Evolutionary conservation across 37 sponge, comb jelly and placozoan genomes (phyloP), one percentile per base, ranked within the genome.

Genomic region (Trichoplax adhaerens): DNA sequence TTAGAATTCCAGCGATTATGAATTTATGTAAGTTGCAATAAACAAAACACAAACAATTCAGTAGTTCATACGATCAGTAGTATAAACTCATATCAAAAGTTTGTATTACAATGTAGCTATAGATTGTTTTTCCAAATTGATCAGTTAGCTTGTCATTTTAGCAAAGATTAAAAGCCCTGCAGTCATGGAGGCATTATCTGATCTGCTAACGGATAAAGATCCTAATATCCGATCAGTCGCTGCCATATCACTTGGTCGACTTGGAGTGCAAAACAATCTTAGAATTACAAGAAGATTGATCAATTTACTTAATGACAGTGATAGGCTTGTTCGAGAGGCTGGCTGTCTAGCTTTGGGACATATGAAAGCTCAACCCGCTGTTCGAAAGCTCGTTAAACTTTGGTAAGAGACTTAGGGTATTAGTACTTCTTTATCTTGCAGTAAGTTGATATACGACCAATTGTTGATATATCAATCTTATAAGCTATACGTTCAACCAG

Each of bases 191-290:
- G 92, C 98, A 29, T 77, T 95, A 47, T 6, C 82, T 54, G 71
- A 77, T 29, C 79, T 95, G 55, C 77, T 95, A 61, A 59, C 74
- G 0, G 91, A 91, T 52, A 48, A 56, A 0, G 98, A 95, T 65
- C 87, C 98, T 46, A 95, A 95, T 70, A 86, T 95, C 53, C 82
- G 98, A 5, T 88, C 98, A 46, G 88, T 95, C 68, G 98, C 98
- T 0, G 86, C 86, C 74, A 91, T 95, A 10, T 91, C 98, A 69
- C 84, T 95, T 47, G 88, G 87, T 47, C 81, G 85, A 2, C 83
- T 89, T 50, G 91, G 83, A 46, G 54, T 64, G 12, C 86, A 85
- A 50, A 49, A 12, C 3, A 76, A 77, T 52, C 51, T 58, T 29
- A 2, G 10, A 8, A 68, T 83, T 55, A 66, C 90, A 5, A 83